Evolutionary conservation across 2,113 vertebrate genomes (phyloP).

Genomic region (Cyprinodon brontotheroides): DNA sequence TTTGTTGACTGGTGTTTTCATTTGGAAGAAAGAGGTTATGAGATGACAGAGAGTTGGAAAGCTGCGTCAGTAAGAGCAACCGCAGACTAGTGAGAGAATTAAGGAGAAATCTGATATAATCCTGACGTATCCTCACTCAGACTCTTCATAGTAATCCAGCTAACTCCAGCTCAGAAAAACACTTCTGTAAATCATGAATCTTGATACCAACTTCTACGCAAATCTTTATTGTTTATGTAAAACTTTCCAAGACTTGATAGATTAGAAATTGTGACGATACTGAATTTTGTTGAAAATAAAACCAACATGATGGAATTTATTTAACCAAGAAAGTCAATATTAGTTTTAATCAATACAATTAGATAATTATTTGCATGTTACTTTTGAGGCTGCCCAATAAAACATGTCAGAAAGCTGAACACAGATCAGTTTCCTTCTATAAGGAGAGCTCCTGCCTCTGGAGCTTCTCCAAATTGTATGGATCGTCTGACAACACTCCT

Average conservation of each 20-base stretch:
- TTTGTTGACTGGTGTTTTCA: constrained; percentile 18
- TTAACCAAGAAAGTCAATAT: background rate
- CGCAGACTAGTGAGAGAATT: constrained; percentile 22
- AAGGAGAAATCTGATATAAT: constrained; percentile 51
- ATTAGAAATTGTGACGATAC: background rate
- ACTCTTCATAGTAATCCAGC: constrained; percentile 27
- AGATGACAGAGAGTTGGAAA: constrained; percentile 53
- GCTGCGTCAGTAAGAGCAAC: constrained; percentile 27
- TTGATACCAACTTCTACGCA: background rate
- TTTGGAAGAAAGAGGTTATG: constrained; percentile 53
- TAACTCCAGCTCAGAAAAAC: constrained; percentile 35
- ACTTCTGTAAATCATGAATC: constrained; percentile 9
- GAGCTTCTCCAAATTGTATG: constrained; percentile 75
- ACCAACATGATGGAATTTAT: background rate
- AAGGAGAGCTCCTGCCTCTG: constrained; percentile 60
- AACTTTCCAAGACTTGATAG: background rate
- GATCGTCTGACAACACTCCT: constrained; percentile 74
- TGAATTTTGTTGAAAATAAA: background rate
- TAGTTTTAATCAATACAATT: background rate
- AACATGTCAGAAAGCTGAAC: constrained; percentile 56
- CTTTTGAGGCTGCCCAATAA: background rate
- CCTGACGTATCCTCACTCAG: constrained; percentile 19
- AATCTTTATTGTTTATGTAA: background rate
- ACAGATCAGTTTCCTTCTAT: constrained; percentile 64
- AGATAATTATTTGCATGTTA: background rate